Conservation (phyloP, 2,113 vertebrate genomes). For the Spea bombifrons region DNA sequence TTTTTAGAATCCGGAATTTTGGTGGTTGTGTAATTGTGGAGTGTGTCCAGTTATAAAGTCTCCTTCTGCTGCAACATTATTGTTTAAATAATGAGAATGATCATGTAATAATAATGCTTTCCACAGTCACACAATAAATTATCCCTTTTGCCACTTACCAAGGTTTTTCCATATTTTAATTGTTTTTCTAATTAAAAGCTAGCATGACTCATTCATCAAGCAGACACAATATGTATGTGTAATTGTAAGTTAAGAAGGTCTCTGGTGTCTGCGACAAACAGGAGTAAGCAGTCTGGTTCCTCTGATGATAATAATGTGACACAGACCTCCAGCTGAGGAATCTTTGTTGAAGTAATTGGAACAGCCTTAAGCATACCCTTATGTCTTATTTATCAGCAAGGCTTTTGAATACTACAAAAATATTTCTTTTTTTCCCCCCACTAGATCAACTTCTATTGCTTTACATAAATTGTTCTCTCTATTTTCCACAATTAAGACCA, state of each 20-base stretch:
- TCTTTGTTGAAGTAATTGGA: slow-evolving; percentile 21
- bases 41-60: neutral
- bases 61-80: neutral
- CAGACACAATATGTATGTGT: neutral
- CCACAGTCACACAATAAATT: slow-evolving; percentile 1
- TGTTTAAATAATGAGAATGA: neutral
- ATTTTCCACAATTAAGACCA: too few relatives aligned
- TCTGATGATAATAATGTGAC: slow-evolving; percentile 17
- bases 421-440: neutral
- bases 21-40: too few relatives aligned
- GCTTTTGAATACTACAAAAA: neutral
- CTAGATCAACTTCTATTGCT: too few relatives aligned
- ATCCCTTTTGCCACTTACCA: slow-evolving; percentile 9
- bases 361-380: neutral
- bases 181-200: slow-evolving; percentile 31
- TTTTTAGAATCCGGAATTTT: too few relatives aligned
- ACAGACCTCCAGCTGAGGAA: neutral
- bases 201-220: slow-evolving; percentile 19
- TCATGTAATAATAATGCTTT: slow-evolving; percentile 2
- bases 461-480: too few relatives aligned
- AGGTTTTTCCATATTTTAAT: slow-evolving; percentile 15
- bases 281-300: slow-evolving; percentile 5
- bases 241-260: neutral
- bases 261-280: slow-evolving; percentile 10
- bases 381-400: neutral